phyloP scores from a whole-genome alignment of 2,113 vertebrate genomes.

The Corythoichthys intestinalis region DNA sequence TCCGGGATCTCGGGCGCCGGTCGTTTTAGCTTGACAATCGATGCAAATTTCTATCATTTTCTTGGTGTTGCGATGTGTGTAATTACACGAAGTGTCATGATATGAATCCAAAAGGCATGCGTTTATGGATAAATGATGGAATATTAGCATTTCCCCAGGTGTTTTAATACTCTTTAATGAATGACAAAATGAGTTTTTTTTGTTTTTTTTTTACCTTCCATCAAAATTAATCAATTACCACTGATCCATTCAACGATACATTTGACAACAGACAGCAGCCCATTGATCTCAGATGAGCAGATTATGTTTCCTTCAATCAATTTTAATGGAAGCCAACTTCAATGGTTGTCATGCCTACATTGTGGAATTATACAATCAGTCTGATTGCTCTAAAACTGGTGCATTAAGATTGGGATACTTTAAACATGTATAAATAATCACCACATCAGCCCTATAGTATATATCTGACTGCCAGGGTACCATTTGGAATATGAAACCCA shows the following conservation, averaged over 20 bases:
- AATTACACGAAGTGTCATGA: too few relatives aligned
- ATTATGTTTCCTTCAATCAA: conserved; percentile 17
- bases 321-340: not conserved
- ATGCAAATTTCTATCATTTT: too few relatives aligned
- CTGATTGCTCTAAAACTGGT: conserved; percentile 2
- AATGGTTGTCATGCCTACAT: conserved; percentile 6
- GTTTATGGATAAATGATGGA: too few relatives aligned
- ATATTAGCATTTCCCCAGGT: too few relatives aligned
- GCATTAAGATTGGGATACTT: not conserved
- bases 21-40: too few relatives aligned
- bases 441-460: too few relatives aligned
- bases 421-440: not conserved
- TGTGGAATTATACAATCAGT: not conserved
- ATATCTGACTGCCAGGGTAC: not conserved
- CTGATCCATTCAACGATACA: conserved; percentile 11
- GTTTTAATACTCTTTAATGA: not conserved
- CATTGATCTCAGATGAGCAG: conserved; percentile 16
- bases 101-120: too few relatives aligned
- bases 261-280: conserved; percentile 5
- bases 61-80: too few relatives aligned
- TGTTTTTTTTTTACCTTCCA: not conserved
- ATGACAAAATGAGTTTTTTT: not conserved
- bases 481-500: not conserved
- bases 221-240: conserved; percentile 14
- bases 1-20: too few relatives aligned